These are phyloP conservation scores for Pipistrellus nathusii DNA, from an alignment of 2,797 vertebrate genomes.

Conservation along the genomic window DNA sequence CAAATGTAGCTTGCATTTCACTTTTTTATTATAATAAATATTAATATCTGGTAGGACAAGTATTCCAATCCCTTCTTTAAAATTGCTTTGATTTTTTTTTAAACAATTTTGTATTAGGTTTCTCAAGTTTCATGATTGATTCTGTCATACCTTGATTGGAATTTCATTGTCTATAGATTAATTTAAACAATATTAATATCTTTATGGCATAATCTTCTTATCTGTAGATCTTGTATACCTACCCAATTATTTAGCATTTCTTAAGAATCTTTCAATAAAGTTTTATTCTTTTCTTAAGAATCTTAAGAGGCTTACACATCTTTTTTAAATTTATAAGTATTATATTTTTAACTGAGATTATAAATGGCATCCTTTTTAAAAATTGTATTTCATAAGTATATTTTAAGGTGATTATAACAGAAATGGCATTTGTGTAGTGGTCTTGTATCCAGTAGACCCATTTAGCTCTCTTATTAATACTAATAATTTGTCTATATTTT, in stretches of 20 bases:
- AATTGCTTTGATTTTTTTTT: slow-evolving; percentile 25
- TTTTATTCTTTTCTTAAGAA: background rate
- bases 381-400: background rate
- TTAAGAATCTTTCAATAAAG: slow-evolving; percentile 20
- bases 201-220: background rate
- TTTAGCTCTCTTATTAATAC: background rate
- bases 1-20: background rate
- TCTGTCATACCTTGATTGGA: background rate
- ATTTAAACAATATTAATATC: slow-evolving; percentile 6
- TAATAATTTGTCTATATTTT: background rate
- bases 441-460: background rate
- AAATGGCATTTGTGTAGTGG: background rate
- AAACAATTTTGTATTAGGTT: slow-evolving; percentile 11
- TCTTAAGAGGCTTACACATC: background rate
- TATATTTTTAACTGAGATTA: background rate
- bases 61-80: background rate
- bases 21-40: background rate
- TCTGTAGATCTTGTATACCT: background rate
- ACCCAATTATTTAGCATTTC: slow-evolving; percentile 2
- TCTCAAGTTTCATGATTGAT: slow-evolving; percentile 7
- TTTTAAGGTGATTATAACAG: background rate
- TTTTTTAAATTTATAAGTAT: background rate
- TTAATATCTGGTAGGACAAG: background rate
- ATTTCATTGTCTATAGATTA: background rate
- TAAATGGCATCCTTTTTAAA: background rate